These are phyloP conservation scores for Esox niger DNA, from an alignment of 2,113 vertebrate species.

Conservation along the genomic window DNA sequence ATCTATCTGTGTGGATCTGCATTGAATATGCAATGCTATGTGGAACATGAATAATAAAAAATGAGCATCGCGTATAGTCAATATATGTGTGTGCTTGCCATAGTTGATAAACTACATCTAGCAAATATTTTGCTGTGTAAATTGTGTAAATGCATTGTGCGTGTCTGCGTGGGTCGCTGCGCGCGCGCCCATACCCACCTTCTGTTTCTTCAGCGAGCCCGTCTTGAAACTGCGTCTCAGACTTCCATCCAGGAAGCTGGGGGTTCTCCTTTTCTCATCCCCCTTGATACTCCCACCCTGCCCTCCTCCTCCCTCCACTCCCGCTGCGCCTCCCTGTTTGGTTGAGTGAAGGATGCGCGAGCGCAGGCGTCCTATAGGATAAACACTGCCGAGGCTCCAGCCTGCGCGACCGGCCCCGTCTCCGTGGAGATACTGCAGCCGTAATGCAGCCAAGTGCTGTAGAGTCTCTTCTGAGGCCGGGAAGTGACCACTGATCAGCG, in stretches of 20 bases:
- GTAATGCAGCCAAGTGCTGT: constrained; percentile 84
- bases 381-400: constrained; percentile 83
- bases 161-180: neutral
- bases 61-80: too few species aligned
- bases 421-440: constrained; percentile 86
- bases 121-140: neutral
- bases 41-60: too few species aligned
- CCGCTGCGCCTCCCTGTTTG: constrained; percentile 65
- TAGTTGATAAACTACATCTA: neutral
- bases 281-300: constrained; percentile 45
- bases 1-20: neutral
- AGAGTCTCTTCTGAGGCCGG: constrained; percentile 87
- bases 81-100: neutral
- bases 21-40: neutral
- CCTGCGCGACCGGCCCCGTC: constrained; percentile 80
- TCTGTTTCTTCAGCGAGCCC: constrained; percentile 88
- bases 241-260: constrained; percentile 86
- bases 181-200: constrained; percentile 59
- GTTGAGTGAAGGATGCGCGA: constrained; percentile 86
- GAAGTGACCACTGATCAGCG: constrained; percentile 88
- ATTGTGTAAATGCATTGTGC: neutral
- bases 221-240: constrained; percentile 88
- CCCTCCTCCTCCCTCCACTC: constrained; percentile 52
- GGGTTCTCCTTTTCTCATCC: constrained; percentile 70
- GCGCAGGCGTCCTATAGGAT: constrained; percentile 85